These are phyloP conservation scores for Pseudachorutes palmiensis DNA, from an alignment of 1,140 invertebrate genomes.

Conservation along the genomic window DNA sequence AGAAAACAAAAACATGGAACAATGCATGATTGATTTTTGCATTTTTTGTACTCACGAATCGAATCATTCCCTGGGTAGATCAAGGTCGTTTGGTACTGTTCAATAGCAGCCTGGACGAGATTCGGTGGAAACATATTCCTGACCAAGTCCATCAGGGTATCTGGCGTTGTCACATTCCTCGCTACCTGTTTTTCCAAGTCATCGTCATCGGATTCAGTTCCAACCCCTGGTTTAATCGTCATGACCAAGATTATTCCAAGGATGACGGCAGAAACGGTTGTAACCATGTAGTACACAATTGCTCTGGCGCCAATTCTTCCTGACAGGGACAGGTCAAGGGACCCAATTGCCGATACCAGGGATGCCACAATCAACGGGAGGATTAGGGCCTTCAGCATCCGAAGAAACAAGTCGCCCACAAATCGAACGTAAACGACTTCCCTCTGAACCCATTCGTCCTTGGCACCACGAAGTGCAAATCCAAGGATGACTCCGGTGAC, in stretches of 20 bases:
- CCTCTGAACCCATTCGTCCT: slow-evolving; percentile 42
- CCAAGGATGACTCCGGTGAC: slow-evolving; percentile 51
- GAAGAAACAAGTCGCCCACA: slow-evolving; percentile 53
- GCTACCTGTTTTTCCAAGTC: slow-evolving; percentile 41
- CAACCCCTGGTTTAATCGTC: slow-evolving; percentile 61
- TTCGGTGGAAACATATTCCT: slow-evolving; percentile 87
- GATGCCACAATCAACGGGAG: slow-evolving; percentile 57
- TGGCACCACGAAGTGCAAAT: slow-evolving; percentile 45
- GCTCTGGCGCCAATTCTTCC: slow-evolving; percentile 60
- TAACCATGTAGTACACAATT: slow-evolving; percentile 64
- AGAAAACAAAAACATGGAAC: slow-evolving; percentile 10
- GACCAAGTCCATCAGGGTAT: slow-evolving; percentile 54
- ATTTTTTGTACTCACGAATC: not conserved
- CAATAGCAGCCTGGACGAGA: slow-evolving; percentile 70
- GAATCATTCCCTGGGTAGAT: slow-evolving; percentile 40
- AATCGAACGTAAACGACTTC: slow-evolving; percentile 52
- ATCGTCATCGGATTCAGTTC: not conserved
- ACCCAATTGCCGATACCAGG: slow-evolving; percentile 51
- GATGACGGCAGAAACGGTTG: slow-evolving; percentile 60
- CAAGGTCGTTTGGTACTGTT: slow-evolving; percentile 48
- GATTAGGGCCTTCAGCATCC: slow-evolving; percentile 56
- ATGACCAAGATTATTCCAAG: slow-evolving; percentile 50
- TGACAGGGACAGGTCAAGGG: slow-evolving; percentile 53
- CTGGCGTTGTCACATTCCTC: slow-evolving; percentile 46
- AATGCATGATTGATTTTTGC: not conserved